phyloP scores from a whole-genome alignment of 2,113 vertebrate species.

The Dasypus novemcinctus region DNA sequence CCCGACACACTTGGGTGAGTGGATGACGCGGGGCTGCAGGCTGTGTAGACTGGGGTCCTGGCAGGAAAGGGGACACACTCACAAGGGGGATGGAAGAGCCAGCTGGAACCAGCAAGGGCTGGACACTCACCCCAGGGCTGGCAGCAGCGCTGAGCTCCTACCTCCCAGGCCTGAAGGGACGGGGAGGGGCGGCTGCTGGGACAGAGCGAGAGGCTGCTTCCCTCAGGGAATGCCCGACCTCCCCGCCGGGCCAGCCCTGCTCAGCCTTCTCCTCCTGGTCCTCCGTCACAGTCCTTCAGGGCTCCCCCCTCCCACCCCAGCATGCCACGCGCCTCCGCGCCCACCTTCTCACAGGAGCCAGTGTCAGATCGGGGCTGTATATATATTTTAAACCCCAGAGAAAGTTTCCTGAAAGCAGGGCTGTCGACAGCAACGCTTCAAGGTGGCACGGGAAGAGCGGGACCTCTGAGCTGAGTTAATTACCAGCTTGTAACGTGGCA shows the following conservation, averaged over 20 bases:
- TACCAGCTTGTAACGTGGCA: conserved; percentile 53
- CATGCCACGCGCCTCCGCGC: accelerated
- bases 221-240: accelerated
- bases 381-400: neutral
- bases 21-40: neutral
- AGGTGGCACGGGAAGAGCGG: neutral
- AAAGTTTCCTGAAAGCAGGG: no score
- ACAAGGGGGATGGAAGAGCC: no score
- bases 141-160: neutral
- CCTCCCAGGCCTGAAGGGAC: neutral
- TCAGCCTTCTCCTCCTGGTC: neutral
- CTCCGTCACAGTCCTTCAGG: accelerated
- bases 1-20: no score
- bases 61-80: neutral
- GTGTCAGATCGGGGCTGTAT: neutral
- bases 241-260: neutral
- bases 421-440: neutral
- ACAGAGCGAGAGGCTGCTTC: neutral
- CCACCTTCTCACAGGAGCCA: neutral
- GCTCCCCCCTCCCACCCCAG: neutral
- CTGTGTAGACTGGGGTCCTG: accelerated
- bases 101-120: neutral
- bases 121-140: neutral
- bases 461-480: conserved; percentile 67
- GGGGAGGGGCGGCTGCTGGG: neutral